Percentiles rank a stretch among this genome's conserved stretches.
These are phyloP conservation scores for Cyrtodaria siliqua DNA, from an alignment of 2,888 invertebrate species.

Conservation along the genomic window DNA sequence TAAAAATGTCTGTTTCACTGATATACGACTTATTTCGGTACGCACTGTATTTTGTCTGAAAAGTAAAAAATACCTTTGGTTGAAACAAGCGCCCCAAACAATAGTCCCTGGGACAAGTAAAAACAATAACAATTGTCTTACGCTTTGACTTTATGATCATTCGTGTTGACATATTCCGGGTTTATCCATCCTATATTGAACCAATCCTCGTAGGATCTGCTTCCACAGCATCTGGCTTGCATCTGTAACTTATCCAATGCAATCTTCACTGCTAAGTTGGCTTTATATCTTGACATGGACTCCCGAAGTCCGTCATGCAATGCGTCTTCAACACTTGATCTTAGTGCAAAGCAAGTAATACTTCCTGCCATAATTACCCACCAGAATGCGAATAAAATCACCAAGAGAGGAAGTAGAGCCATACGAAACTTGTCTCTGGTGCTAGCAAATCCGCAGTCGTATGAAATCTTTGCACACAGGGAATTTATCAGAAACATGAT, in stretches of 20 bases:
- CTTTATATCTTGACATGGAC: conserved; percentile 76
- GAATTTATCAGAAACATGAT: conserved; percentile 63
- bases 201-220: conserved; percentile 79
- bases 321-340: conserved; percentile 61
- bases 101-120: conserved; percentile 3
- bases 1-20: too few relatives aligned
- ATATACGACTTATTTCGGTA: too few relatives aligned
- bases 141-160: conserved; percentile 60
- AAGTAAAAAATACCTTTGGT: too few relatives aligned
- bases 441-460: conserved; percentile 64
- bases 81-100: too few relatives aligned
- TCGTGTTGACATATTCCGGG: conserved; percentile 67
- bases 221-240: conserved; percentile 80
- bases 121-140: conserved; percentile 30
- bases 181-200: conserved; percentile 78
- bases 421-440: conserved; percentile 63
- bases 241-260: conserved; percentile 78
- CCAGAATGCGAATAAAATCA: conserved; percentile 58
- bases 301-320: conserved; percentile 67
- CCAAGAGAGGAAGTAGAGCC: conserved; percentile 62
- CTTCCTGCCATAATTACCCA: conserved; percentile 64
- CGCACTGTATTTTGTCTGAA: too few relatives aligned
- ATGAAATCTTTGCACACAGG: conserved; percentile 61
- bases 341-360: conserved; percentile 61
- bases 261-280: conserved; percentile 66